Evolutionary conservation across 2,113 vertebrate genomes (phyloP).

Genomic region (Rhegmatorhina hoffmannsi): DNA sequence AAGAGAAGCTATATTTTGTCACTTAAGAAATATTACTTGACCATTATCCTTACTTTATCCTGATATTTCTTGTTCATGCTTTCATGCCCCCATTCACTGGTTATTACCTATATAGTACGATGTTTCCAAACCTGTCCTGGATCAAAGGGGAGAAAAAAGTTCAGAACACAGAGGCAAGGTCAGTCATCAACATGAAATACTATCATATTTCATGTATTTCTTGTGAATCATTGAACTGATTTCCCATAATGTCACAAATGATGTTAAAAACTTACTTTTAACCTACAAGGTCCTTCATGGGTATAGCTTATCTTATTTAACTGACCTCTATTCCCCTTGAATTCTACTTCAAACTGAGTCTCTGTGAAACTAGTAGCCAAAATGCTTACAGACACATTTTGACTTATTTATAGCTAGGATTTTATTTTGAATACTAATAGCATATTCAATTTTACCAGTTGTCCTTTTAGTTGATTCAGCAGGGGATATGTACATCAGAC

Average conservation of each 20-base stretch:
- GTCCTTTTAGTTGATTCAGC: background rate
- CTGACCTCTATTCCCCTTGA: background rate
- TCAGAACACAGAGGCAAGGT: background rate
- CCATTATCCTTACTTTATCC: background rate
- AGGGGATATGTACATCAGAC: background rate
- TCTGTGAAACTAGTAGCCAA: background rate
- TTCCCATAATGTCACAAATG: constrained; percentile 22
- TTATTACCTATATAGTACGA: background rate
- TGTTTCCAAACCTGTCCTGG: background rate
- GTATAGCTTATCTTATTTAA: constrained; percentile 1
- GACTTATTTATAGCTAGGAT: background rate
- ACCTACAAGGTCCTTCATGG: constrained; percentile 28
- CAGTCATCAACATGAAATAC: background rate
- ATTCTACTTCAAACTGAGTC: background rate
- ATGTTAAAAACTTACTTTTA: constrained; percentile 47
- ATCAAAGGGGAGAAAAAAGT: background rate
- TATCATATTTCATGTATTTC: background rate
- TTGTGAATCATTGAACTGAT: constrained; percentile 16
- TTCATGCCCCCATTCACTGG: background rate
- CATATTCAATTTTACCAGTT: background rate
- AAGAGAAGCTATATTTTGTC: background rate
- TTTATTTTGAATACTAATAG: background rate
- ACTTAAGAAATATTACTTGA: background rate
- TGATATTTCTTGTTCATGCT: background rate
- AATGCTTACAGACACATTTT: background rate